Evolutionary conservation across 2,888 invertebrate genomes (phyloP).

Genomic region (Eucriotettix oculatus): DNA sequence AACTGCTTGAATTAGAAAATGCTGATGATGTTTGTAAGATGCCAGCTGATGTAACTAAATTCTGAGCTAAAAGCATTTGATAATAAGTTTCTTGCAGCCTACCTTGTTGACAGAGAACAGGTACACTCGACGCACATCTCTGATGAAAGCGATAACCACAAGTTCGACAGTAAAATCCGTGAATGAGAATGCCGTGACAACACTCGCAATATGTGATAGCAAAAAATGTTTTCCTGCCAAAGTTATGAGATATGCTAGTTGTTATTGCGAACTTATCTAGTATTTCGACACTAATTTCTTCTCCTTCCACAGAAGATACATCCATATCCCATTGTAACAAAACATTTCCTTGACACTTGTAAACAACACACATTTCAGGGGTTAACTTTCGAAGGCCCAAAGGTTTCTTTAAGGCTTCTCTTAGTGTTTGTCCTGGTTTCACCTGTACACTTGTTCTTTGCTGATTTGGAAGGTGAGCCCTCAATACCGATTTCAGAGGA

Average conservation of each 20-base stretch:
- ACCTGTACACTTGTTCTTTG: slow-evolving; percentile 85
- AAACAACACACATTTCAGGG: slow-evolving; percentile 82
- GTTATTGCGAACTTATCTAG: slow-evolving; percentile 74
- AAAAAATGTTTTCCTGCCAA: slow-evolving; percentile 92
- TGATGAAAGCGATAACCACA: slow-evolving; percentile 97
- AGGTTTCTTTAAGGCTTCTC: slow-evolving; percentile 81
- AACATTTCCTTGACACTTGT: slow-evolving; percentile 31
- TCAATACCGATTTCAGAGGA: slow-evolving; percentile 56
- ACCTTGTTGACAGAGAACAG: slow-evolving; percentile 76
- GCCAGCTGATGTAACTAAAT: slow-evolving; percentile 54
- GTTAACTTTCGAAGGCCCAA: slow-evolving; percentile 79
- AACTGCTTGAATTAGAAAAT: slow-evolving; percentile 27
- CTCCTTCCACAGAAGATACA: slow-evolving; percentile 69
- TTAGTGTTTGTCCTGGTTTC: slow-evolving; percentile 62
- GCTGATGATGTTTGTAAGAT: slow-evolving; percentile 53
- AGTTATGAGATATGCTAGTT: slow-evolving; percentile 89
- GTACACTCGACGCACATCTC: slow-evolving; percentile 78
- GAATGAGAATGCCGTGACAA: slow-evolving; percentile 82
- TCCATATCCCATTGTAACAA: slow-evolving; percentile 83
- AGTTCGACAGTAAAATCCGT: slow-evolving; percentile 92
- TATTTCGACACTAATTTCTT: slow-evolving; percentile 82
- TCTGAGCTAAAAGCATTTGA: slow-evolving; percentile 59
- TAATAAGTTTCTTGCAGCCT: slow-evolving; percentile 71
- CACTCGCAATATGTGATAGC: slow-evolving; percentile 93
- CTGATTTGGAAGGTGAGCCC: slow-evolving; percentile 86